phyloP scores from a whole-genome alignment of 1,140 invertebrate genomes.

The Drosophila yakuba region DNA sequence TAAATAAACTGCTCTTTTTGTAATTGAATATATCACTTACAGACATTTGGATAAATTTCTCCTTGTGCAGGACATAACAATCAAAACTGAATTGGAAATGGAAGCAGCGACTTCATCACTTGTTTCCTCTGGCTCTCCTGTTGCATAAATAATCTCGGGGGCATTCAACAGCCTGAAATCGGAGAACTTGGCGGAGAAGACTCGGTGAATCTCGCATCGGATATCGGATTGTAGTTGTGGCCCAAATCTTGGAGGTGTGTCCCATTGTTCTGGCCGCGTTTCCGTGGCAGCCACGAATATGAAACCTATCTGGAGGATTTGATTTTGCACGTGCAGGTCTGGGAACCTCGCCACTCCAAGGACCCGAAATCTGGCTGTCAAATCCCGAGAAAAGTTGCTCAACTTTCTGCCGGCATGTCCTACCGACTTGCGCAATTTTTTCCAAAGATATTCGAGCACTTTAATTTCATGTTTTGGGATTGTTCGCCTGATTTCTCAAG shows the following conservation, averaged over 20 bases:
- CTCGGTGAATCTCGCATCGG: conserved; percentile 7
- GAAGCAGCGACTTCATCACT: conserved; percentile 84
- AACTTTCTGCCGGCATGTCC: conserved; percentile 71
- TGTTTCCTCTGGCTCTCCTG: conserved; percentile 78
- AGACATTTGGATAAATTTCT: neutral
- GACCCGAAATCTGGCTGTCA: conserved; percentile 14
- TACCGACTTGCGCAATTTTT: conserved; percentile 66
- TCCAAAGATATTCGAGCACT: conserved; percentile 68
- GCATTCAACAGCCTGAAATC: conserved; percentile 59
- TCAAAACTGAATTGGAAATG: conserved; percentile 71
- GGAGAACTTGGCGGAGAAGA: conserved; percentile 50
- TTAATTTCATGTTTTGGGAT: conserved; percentile 81
- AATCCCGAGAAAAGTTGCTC: conserved; percentile 74
- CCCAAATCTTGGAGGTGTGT: conserved; percentile 70
- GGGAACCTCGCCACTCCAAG: conserved; percentile 54
- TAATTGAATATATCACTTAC: no score
- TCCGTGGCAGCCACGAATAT: conserved; percentile 71
- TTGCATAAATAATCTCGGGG: conserved; percentile 64
- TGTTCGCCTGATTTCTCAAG: conserved; percentile 79
- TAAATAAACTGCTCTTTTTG: no score
- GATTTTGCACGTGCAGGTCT: conserved; percentile 74
- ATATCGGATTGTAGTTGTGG: conserved; percentile 70
- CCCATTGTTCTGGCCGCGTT: conserved; percentile 68
- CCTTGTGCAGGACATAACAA: conserved; percentile 63
- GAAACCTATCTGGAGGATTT: conserved; percentile 65